Evolutionary conservation across 2,888 invertebrate genomes (phyloP), one percentile per base, ranked within the genome.

Genomic region (Pseudococcus viburni): DNA sequence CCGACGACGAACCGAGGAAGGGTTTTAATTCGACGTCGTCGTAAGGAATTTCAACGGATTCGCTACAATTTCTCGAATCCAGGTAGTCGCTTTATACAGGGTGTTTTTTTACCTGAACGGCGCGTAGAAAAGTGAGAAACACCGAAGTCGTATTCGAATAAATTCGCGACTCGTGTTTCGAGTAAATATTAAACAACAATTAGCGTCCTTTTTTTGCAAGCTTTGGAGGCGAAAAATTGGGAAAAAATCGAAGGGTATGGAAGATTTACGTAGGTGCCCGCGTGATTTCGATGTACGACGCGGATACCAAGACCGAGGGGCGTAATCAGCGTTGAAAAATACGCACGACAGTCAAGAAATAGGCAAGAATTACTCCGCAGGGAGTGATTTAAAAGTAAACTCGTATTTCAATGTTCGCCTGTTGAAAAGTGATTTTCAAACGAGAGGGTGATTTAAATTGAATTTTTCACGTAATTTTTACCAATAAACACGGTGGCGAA

Each of bases 361-460:
- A 46, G 80, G 80, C 42, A 33, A 46, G 46, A 83, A 83, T 83
- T 83, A 83, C 46, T 83, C 80, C 80, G 42, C 46, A 46, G 80
- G 42, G 80, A 83, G 80, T 83, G 80, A 83, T 83, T 83, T 83
- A 83, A 83, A 83, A 46, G 39, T 22, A 46, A 46, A 83, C 42
- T 73, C 73, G 46, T 83, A 46, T 83, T 83, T 83, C 80, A 83
- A 83, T 17, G 80, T 46, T 73, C 33, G 80, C 80, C 80, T 46
- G 80, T 83, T 83, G 80, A 83, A 46, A 83, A 83, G 80, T 73
- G 73, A 73, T 73, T 73, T 64, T 73, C 73, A 73, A 73, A 73
- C 73, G 73, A 73, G 73, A 33, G 73, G 73, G 73, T 73, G 73
- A 73, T 73, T 73, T 73, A 73, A 33, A 73, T 73, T 73, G 33